Evolutionary conservation across 2,797 vertebrate genomes (phyloP).

Genomic region (Lophotriccus pileatus): DNA sequence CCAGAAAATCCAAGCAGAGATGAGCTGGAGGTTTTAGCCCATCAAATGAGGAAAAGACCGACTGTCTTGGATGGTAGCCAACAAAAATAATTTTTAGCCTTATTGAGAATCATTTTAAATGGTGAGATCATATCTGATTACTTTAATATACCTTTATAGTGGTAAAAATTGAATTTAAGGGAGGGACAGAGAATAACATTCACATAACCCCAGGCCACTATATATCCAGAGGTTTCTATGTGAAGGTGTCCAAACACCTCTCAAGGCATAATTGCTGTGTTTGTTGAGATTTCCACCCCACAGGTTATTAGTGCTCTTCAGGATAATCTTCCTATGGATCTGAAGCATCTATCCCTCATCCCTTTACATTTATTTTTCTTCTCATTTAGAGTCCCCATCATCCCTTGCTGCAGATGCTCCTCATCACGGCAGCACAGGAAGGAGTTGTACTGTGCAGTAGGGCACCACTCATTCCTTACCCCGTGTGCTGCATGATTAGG

Average conservation of each 20-base stretch:
- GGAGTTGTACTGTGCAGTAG: fast-evolving
- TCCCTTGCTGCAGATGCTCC: background rate
- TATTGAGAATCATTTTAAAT: background rate
- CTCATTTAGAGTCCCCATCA: background rate
- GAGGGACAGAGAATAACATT: background rate
- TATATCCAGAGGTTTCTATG: background rate
- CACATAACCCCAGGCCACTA: background rate
- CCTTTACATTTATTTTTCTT: background rate
- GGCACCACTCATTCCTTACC: background rate
- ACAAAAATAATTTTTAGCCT: background rate
- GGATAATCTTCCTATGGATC: background rate
- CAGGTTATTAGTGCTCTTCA: background rate
- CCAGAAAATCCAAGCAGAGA: background rate
- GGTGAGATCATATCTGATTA: fast-evolving
- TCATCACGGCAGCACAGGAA: background rate
- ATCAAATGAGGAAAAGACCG: background rate
- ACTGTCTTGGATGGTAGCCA: background rate
- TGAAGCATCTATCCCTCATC: background rate
- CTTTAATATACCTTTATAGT: background rate
- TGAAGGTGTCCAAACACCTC: background rate
- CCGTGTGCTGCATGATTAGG: background rate
- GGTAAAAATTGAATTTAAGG: background rate
- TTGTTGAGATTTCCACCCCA: background rate
- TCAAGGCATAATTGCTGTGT: background rate
- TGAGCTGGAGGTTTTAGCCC: background rate